phyloP scores from a whole-genome alignment of 2,113 vertebrate species.

The Noturus placidus region DNA sequence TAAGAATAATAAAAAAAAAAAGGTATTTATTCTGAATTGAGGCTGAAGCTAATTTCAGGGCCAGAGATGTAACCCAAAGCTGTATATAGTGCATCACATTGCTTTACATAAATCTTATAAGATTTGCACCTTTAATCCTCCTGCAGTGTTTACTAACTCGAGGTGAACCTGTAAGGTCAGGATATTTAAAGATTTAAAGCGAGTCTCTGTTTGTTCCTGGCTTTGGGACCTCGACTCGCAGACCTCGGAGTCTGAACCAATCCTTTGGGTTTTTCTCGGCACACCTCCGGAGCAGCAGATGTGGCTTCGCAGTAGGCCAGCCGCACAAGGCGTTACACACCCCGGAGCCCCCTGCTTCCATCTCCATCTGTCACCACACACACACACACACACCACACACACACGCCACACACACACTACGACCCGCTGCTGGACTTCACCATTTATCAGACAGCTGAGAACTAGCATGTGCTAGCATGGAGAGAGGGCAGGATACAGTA shows the following conservation, averaged over 20 bases:
- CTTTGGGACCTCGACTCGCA: constrained; percentile 57
- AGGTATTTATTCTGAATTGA: not conserved
- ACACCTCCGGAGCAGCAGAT: constrained; percentile 67
- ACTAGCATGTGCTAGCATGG: constrained; percentile 13
- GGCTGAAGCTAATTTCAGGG: not conserved
- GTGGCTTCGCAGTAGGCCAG: constrained; percentile 66
- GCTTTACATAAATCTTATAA: not conserved
- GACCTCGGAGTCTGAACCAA: constrained; percentile 57
- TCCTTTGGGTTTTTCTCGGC: constrained; percentile 49
- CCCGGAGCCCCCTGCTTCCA: constrained; percentile 70
- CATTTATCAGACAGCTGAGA: constrained; percentile 23
- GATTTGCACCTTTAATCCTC: not conserved
- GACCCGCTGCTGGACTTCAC: constrained; percentile 46
- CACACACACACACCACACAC: constrained; percentile 54
- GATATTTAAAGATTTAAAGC: constrained; percentile 9
- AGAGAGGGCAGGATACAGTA: constrained; percentile 11
- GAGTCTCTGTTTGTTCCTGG: constrained; percentile 15
- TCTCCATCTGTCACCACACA: constrained; percentile 70
- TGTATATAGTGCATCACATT: not conserved
- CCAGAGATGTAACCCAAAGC: not conserved
- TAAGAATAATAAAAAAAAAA: not conserved
- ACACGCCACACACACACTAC: constrained; percentile 50
- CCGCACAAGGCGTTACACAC: constrained; percentile 71
- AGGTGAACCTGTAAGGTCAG: constrained; percentile 11
- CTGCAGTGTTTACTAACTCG: not conserved